A percentile compares a stretch with the other conserved stretches of the same genome.
These are phyloP conservation scores for Polyommatus icarus DNA, from an alignment of 2,888 invertebrate genomes.

Conservation along the genomic window DNA sequence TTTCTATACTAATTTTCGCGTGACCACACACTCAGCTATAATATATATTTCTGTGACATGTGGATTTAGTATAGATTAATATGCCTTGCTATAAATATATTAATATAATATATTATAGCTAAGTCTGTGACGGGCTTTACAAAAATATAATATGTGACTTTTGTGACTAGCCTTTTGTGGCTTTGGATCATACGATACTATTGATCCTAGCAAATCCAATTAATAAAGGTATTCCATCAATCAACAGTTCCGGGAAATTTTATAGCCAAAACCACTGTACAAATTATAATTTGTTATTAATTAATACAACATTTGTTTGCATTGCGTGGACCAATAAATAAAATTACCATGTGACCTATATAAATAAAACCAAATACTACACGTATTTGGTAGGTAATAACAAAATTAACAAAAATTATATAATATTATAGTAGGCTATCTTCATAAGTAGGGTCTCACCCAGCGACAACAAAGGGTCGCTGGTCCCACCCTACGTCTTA, in stretches of 20 bases:
- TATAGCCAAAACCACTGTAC: neutral
- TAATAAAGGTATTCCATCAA: neutral
- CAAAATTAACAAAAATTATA: neutral
- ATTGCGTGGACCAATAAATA: neutral
- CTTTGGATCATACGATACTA: neutral
- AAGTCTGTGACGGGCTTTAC: too few relatives aligned
- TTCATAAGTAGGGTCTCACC: neutral
- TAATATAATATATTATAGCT: too few relatives aligned
- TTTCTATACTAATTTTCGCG: too few relatives aligned
- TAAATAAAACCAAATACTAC: neutral
- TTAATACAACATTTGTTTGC: neutral
- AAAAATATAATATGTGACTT: too few relatives aligned
- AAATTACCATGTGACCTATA: neutral
- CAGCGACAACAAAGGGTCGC: too few relatives aligned
- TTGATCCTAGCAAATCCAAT: neutral
- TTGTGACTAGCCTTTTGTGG: neutral
- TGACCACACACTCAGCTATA: too few relatives aligned
- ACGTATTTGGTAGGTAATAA: neutral
- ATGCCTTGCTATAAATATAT: too few relatives aligned
- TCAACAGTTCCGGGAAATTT: neutral
- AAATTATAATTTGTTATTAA: neutral
- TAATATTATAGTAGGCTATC: neutral
- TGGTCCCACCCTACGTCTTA: too few relatives aligned
- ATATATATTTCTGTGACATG: too few relatives aligned
- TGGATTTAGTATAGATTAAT: too few relatives aligned